phyloP scores from a whole-genome alignment of 2,888 invertebrate genomes.

The Pachymerium ferrugineum region DNA sequence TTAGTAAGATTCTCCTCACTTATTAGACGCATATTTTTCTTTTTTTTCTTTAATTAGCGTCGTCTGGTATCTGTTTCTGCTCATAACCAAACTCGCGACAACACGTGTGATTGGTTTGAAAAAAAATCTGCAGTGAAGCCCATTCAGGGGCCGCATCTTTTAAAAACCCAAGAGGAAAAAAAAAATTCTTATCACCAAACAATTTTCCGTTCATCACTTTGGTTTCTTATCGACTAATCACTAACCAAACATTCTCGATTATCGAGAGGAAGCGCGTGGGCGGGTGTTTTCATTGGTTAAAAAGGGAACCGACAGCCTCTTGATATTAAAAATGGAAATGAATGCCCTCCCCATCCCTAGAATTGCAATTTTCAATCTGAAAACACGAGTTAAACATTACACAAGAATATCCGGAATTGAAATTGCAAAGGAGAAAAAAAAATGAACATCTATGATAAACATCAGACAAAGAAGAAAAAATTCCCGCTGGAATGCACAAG shows the following conservation, averaged over 20 bases:
- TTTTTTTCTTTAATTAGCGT: neutral
- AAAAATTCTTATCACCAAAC: too few species aligned
- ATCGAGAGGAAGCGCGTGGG: neutral
- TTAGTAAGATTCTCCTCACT: neutral
- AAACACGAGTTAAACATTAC: neutral
- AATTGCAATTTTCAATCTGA: too few species aligned
- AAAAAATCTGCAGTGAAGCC: neutral
- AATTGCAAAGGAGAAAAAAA: neutral
- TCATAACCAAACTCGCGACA: neutral
- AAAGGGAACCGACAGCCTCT: neutral
- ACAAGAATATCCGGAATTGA: neutral
- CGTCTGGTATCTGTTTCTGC: neutral
- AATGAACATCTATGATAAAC: constrained; percentile 2
- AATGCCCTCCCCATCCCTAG: neutral
- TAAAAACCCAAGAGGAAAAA: too few species aligned
- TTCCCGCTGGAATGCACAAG: neutral
- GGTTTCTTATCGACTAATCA: neutral
- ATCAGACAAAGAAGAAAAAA: neutral
- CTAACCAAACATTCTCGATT: neutral
- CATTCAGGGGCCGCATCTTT: neutral
- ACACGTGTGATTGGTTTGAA: neutral
- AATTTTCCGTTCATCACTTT: neutral
- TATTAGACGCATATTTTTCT: neutral
- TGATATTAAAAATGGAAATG: neutral
- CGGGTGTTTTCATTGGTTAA: neutral